Percentiles rank a stretch among this genome's conserved stretches.
Conservation (phyloP, 2,113 vertebrate species). For the Lethenteron reissneri region DNA sequence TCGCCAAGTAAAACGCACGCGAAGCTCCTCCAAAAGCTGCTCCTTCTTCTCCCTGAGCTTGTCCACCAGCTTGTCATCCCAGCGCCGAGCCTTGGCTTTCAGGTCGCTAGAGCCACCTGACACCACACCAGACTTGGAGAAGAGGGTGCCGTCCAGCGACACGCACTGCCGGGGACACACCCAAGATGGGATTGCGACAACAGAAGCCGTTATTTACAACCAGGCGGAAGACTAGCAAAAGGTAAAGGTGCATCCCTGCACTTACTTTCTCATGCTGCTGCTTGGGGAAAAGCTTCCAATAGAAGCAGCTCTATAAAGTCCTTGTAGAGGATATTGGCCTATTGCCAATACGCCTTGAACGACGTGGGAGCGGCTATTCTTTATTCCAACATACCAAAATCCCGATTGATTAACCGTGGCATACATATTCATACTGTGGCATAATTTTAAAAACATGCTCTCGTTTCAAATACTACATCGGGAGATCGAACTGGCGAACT, state of each 20-base stretch:
- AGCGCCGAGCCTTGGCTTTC: slow-evolving; percentile 45
- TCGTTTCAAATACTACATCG: background rate
- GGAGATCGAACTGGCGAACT: background rate
- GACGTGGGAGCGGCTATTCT: no score
- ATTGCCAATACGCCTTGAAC: no score
- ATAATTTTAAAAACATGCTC: background rate
- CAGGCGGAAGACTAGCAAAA: no score
- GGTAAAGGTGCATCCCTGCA: no score
- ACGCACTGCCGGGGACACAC: slow-evolving; percentile 32
- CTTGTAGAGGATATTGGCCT: no score
- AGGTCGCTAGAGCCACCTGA: slow-evolving; percentile 69
- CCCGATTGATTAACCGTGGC: background rate
- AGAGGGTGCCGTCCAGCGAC: slow-evolving; percentile 70
- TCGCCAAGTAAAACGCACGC: slow-evolving; percentile 23
- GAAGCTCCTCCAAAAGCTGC: slow-evolving; percentile 35
- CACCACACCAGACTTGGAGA: slow-evolving; percentile 70
- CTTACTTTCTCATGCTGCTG: slow-evolving; percentile 42
- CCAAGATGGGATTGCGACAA: no score
- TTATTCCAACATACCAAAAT: background rate
- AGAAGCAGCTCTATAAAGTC: background rate
- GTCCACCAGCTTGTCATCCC: slow-evolving; percentile 62
- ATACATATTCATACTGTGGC: background rate
- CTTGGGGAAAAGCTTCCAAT: slow-evolving; percentile 23
- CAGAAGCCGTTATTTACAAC: no score
- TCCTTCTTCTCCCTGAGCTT: slow-evolving; percentile 42